phyloP scores from a whole-genome alignment of 2,888 invertebrate genomes.

The Parascotia fuliginaria region DNA sequence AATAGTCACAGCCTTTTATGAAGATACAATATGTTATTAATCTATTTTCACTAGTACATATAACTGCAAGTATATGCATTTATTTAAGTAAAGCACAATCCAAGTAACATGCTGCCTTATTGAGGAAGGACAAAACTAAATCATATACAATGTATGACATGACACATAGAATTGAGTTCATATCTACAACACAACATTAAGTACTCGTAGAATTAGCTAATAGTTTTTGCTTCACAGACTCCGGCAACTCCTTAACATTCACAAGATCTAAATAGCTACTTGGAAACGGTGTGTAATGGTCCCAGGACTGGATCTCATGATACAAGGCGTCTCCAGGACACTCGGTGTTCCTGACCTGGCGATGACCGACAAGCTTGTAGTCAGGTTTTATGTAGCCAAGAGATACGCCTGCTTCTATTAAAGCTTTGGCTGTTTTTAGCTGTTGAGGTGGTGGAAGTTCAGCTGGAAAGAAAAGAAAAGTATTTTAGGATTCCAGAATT shows the following conservation, averaged over 20 bases:
- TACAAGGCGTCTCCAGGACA: conserved; percentile 88
- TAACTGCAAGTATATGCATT: too few species aligned
- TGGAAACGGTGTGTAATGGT: conserved; percentile 73
- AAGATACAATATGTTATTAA: not conserved
- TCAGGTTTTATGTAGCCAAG: conserved; percentile 84
- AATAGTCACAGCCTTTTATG: not conserved
- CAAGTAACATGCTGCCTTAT: too few species aligned
- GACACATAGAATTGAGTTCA: too few species aligned
- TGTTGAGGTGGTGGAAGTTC: conserved; percentile 86
- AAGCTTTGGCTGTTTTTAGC: conserved; percentile 82
- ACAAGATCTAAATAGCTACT: conserved; percentile 32
- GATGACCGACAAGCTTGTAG: conserved; percentile 44
- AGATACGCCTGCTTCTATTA: conserved; percentile 87
- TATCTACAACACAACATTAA: too few species aligned
- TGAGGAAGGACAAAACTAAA: too few species aligned
- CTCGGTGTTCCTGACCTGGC: conserved; percentile 79
- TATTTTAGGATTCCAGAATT: not conserved
- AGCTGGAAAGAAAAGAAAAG: conserved; percentile 60
- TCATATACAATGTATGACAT: too few species aligned
- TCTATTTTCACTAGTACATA: too few species aligned
- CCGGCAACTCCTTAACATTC: conserved; percentile 27
- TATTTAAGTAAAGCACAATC: too few species aligned
- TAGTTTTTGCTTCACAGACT: conserved; percentile 17
- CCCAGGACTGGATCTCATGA: conserved; percentile 87
- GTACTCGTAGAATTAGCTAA: conserved; percentile 15